Conservation (phyloP, 2,888 invertebrate genomes). For the Cyclophora albipunctata region DNA sequence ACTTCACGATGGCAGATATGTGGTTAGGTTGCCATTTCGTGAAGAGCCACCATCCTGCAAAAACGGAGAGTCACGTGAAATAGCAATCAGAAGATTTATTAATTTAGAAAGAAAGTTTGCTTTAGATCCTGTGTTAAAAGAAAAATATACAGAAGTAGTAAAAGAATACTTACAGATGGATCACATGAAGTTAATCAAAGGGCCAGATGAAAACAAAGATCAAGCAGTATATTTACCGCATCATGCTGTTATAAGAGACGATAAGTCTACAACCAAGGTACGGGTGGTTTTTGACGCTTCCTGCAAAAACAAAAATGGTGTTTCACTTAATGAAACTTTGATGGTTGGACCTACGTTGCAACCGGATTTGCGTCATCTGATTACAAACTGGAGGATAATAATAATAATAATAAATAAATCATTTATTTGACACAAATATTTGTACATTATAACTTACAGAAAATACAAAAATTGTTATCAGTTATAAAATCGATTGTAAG, state of each 20-base stretch:
- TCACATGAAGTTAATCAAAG: constrained; percentile 7
- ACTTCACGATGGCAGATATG: no score
- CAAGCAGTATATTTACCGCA: neutral
- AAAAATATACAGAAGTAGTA: no score
- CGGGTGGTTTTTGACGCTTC: constrained; percentile 11
- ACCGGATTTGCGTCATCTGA: constrained; percentile 2
- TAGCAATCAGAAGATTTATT: neutral
- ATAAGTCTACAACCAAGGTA: constrained; percentile 18
- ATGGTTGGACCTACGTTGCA: constrained; percentile 8
- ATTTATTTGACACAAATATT: no score
- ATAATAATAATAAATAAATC: no score
- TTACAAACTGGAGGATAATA: constrained; percentile 5
- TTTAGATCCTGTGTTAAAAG: neutral
- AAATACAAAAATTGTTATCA: no score
- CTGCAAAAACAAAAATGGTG: constrained; percentile 1
- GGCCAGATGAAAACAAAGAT: neutral
- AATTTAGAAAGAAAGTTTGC: neutral
- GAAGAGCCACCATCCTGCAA: no score
- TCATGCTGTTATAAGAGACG: constrained; percentile 17
- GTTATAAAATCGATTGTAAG: no score
- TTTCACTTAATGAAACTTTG: constrained; percentile 7
- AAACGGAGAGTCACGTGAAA: neutral
- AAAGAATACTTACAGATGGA: neutral
- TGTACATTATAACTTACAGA: no score
- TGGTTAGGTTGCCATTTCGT: no score